Base-by-base conservation (phyloP, 2,113 vertebrate genomes). In the Gobiocypris rarus region DNA sequence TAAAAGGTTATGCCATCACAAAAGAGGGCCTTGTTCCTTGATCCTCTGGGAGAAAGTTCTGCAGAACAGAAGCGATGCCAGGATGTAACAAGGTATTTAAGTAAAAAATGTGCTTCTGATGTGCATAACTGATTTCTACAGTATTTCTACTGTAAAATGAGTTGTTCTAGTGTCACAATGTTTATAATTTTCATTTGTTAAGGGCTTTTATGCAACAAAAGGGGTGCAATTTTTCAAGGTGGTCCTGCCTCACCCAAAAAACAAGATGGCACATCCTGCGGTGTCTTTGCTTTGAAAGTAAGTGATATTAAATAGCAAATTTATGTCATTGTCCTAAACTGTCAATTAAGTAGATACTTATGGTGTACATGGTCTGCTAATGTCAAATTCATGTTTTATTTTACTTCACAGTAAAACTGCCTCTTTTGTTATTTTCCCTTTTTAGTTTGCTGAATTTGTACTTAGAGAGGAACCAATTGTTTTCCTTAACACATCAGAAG, bases 211-310 rank as follows among this genome's bases (percentile, higher is more conserved):
- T 63, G 59, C 26, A 26, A 26, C 59, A 63, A 24, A 63, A 63
- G 7, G 38, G 38, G 1, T 8, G 59, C 59, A 28, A 63, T 63
- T 26, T 63, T 26, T 63, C 26, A 63, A 63, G 59, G 59, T 63
- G 59, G 59, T 63, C 59, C 59, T 63, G n/a, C 24, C 24, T 31
- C 59, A 63, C 59, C 24, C 59, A 63, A 63, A 63, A 63, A 63
- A n/a, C 11, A 41, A 8, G 38, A 41, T 8, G 38, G 38, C 38
- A 8, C 38, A 63, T 63, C 59, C n/a, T 63, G 24, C n/a, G n/a
- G n/a, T 11, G 11, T 63, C 59, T 63, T 63, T 63, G 59, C 59
- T 13, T 63, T 63, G 5, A n/a, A n/a, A n/a, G n/a, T n/a, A n/a
- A n/a, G n/a, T n/a, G n/a, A n/a, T n/a, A n/a, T n/a, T n/a, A n/a